A percentile compares a stretch with the other conserved stretches of the same genome.
Evolutionary conservation across 1,140 invertebrate genomes (phyloP).

Genomic region (Globodera ellingtonae): DNA sequence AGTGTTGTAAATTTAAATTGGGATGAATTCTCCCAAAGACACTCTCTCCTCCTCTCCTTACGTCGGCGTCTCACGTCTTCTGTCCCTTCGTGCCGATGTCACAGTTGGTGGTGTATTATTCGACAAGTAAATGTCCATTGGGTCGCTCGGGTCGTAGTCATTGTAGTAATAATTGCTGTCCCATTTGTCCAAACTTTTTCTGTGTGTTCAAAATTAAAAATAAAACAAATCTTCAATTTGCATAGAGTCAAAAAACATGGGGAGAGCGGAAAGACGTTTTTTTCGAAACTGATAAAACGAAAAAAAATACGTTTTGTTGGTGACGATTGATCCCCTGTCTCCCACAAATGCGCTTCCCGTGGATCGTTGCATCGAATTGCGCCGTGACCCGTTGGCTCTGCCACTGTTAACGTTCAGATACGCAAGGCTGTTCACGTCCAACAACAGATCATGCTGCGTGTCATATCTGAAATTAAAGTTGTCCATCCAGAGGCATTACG

Average conservation of each 20-base stretch:
- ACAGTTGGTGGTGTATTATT: constrained; percentile 1
- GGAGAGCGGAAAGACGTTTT: background rate
- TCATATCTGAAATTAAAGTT: constrained; percentile 8
- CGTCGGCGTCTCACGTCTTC: background rate
- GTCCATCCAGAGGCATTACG: background rate
- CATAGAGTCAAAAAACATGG: background rate
- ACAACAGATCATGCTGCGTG: constrained; percentile 12
- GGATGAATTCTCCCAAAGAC: too few species aligned
- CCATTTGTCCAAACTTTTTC: constrained; percentile 22
- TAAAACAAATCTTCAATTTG: background rate
- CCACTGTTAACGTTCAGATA: constrained; percentile 16
- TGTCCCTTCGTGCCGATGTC: background rate
- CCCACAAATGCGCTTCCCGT: background rate
- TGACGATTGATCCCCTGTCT: background rate
- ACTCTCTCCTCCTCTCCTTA: background rate
- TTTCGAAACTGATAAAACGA: background rate
- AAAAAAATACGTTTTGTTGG: background rate
- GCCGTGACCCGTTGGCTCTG: background rate
- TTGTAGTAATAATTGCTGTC: constrained; percentile 30
- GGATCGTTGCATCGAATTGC: background rate
- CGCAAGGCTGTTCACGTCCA: constrained; percentile 16
- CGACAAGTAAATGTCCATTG: background rate
- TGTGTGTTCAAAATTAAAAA: background rate
- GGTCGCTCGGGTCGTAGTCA: constrained; percentile 16
- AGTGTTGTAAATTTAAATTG: too few species aligned